These are phyloP conservation scores for Sinodicranocentrus sp. DNA, from an alignment of 2,888 invertebrate genomes.

Conservation along the genomic window DNA sequence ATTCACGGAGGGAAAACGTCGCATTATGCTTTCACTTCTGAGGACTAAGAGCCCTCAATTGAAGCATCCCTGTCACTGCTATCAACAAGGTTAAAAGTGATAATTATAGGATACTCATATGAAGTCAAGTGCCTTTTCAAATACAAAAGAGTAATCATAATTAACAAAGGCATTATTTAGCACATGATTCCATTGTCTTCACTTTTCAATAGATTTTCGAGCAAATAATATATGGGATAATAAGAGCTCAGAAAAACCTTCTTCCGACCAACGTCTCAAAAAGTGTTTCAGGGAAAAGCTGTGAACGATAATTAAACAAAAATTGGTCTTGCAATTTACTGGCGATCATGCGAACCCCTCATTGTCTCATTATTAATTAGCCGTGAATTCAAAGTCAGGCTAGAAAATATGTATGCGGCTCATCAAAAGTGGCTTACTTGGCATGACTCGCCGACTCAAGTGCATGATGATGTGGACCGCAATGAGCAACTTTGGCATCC, in stretches of 20 bases:
- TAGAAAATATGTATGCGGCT: neutral
- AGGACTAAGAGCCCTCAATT: too few relatives aligned
- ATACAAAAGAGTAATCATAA: neutral
- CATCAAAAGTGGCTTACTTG: neutral
- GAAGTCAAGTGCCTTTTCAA: constrained; percentile 19
- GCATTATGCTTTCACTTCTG: too few relatives aligned
- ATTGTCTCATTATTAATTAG: constrained; percentile 70
- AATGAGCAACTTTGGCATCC: too few relatives aligned
- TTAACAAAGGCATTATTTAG: neutral
- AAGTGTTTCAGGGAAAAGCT: constrained; percentile 22
- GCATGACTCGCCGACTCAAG: too few relatives aligned
- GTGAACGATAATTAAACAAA: constrained; percentile 63
- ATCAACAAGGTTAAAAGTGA: neutral
- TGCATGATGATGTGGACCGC: too few relatives aligned
- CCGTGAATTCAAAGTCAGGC: constrained; percentile 37
- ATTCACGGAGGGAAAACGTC: too few relatives aligned
- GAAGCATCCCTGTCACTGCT: too few relatives aligned
- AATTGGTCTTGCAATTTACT: constrained; percentile 60
- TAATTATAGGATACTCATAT: neutral
- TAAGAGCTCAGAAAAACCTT: too few relatives aligned
- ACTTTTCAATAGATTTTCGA: too few relatives aligned
- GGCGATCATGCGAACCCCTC: constrained; percentile 62
- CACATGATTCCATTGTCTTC: too few relatives aligned
- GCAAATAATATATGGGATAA: too few relatives aligned
- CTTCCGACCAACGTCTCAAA: too few relatives aligned